Evolutionary conservation across 2,888 invertebrate species (phyloP).

Genomic region (Perdita meconis): DNA sequence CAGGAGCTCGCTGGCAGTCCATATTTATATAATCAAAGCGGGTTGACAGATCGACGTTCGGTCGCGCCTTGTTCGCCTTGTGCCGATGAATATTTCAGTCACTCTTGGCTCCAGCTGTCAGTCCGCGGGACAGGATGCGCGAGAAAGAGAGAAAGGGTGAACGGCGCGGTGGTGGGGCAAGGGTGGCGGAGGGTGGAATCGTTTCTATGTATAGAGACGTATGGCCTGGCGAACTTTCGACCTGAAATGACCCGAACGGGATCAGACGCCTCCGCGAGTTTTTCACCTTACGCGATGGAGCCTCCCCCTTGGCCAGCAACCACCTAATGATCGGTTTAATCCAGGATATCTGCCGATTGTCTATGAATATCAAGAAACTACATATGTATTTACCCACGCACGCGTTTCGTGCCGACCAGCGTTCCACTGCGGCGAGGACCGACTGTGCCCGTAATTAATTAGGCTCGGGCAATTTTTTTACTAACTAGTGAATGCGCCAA

Average conservation of each 20-base stretch:
- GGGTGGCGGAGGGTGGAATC: too few species aligned
- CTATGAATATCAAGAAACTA: conserved; percentile 63
- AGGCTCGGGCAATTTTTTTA: too few species aligned
- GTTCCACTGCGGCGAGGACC: background rate
- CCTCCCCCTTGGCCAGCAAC: conserved; percentile 21
- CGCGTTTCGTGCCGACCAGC: conserved; percentile 16
- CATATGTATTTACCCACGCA: conserved; percentile 55
- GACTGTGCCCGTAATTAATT: background rate
- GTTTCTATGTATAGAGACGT: conserved; percentile 72
- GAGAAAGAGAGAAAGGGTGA: conserved; percentile 56
- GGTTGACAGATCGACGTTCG: conserved; percentile 84
- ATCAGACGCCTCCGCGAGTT: conserved; percentile 61
- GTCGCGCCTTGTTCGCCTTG: conserved; percentile 80
- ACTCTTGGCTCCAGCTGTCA: conserved; percentile 82
- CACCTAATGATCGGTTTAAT: conserved; percentile 60
- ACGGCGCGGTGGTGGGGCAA: conserved; percentile 21
- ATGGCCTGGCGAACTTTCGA: conserved; percentile 84
- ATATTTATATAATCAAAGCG: conserved; percentile 62
- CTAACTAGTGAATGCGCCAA: too few species aligned
- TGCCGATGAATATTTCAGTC: conserved; percentile 82
- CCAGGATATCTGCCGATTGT: conserved; percentile 56
- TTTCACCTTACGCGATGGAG: conserved; percentile 46
- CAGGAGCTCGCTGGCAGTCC: conserved; percentile 27
- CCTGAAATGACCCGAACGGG: conserved; percentile 80
- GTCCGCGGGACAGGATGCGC: conserved; percentile 69